phyloP scores from a whole-genome alignment of 1,140 invertebrate species.

The Aphaenogaster rudis region DNA sequence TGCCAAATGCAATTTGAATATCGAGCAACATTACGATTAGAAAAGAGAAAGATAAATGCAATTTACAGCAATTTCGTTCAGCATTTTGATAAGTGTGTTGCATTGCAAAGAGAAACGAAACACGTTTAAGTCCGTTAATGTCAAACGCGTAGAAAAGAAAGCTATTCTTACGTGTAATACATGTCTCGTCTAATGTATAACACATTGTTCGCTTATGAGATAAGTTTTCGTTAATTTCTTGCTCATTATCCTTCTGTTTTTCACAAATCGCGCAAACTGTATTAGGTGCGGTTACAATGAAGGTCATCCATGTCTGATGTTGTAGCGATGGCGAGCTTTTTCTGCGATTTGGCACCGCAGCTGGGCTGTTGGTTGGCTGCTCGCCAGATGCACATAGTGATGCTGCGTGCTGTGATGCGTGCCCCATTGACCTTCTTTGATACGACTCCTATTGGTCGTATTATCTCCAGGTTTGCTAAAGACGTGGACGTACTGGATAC shows the following conservation, averaged over 20 bases:
- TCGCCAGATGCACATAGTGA: constrained; percentile 91
- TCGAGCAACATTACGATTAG: constrained; percentile 17
- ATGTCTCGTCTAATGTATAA: neutral
- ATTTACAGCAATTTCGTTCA: neutral
- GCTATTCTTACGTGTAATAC: constrained; percentile 24
- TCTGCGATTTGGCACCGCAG: constrained; percentile 90
- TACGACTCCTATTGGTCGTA: constrained; percentile 94
- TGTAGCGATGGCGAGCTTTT: constrained; percentile 90
- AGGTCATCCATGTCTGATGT: constrained; percentile 82
- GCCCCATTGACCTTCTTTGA: constrained; percentile 95
- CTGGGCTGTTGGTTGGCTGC: constrained; percentile 92
- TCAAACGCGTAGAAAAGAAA: neutral
- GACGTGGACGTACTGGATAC: constrained; percentile 91
- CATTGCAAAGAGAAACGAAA: neutral
- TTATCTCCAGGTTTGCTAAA: constrained; percentile 96
- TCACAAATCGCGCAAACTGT: constrained; percentile 27
- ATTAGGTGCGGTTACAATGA: constrained; percentile 70
- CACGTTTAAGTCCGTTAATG: neutral
- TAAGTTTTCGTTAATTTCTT: constrained; percentile 40
- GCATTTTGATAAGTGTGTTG: neutral
- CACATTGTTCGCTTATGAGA: neutral
- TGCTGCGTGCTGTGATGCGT: constrained; percentile 92
- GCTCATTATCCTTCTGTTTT: constrained; percentile 29
- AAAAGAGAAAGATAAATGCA: constrained; percentile 29
- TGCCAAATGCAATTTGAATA: constrained; percentile 18